These are phyloP conservation scores for Trachymyrmex septentrionalis DNA, from an alignment of 1,140 invertebrate genomes.

Conservation along the genomic window DNA sequence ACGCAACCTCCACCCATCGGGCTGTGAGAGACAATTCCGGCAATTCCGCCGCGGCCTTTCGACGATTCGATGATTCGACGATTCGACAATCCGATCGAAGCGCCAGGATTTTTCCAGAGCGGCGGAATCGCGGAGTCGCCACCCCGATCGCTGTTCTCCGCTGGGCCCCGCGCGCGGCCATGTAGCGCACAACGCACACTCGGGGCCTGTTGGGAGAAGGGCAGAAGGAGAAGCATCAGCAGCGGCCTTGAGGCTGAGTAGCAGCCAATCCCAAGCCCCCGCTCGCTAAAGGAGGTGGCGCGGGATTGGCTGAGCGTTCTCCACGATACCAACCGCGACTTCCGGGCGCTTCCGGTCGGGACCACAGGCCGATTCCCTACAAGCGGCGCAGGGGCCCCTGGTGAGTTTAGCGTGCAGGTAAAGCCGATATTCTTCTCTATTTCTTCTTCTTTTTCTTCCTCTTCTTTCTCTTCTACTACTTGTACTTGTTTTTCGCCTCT, in stretches of 20 bases:
- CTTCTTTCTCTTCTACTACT: constrained; percentile 49
- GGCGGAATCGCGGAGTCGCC: constrained; percentile 67
- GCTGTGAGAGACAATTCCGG: constrained; percentile 48
- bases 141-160: constrained; percentile 53
- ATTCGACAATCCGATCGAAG: constrained; percentile 26
- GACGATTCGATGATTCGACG: constrained; percentile 20
- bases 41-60: constrained; percentile 57
- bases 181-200: constrained; percentile 49
- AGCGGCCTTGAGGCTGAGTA: constrained; percentile 56
- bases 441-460: constrained; percentile 43
- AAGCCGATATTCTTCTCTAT: constrained; percentile 61
- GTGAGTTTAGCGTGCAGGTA: constrained; percentile 71
- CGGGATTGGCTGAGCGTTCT: constrained; percentile 74
- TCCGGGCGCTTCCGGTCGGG: constrained; percentile 69
- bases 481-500: constrained; percentile 40
- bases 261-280: constrained; percentile 72
- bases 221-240: constrained; percentile 58
- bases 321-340: constrained; percentile 66
- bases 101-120: constrained; percentile 41
- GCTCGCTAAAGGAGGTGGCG: constrained; percentile 41
- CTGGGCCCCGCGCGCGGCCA: constrained; percentile 52
- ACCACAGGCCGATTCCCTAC: constrained; percentile 59
- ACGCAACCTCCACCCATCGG: constrained; percentile 38
- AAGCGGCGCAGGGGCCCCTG: constrained; percentile 52
- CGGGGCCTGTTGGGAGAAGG: constrained; percentile 61